phyloP scores from a whole-genome alignment of 2,113 vertebrate species.

The Oncorhynchus gorbuscha region DNA sequence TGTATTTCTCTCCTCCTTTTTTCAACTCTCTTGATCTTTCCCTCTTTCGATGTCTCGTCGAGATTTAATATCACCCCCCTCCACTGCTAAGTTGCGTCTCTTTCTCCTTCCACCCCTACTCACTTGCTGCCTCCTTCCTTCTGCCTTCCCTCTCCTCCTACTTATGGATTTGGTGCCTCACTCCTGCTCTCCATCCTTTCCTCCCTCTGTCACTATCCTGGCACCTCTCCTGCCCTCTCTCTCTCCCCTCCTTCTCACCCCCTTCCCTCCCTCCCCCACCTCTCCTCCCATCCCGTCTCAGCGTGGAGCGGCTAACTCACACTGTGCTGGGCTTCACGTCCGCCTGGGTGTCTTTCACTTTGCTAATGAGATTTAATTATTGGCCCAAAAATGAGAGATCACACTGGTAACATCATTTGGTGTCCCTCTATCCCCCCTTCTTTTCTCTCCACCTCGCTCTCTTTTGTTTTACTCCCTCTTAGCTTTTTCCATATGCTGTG shows the following conservation, averaged over 20 bases:
- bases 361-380: constrained; percentile 68
- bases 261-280: constrained; percentile 28
- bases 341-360: constrained; percentile 59
- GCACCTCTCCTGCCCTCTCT: constrained; percentile 11
- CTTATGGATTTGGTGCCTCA: too few species aligned
- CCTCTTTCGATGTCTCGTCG: not conserved
- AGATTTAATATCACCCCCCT: constrained; percentile 24
- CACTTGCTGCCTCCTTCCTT: not conserved
- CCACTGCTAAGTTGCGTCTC: constrained; percentile 17
- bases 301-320: constrained; percentile 37
- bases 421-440: constrained; percentile 8
- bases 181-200: constrained; percentile 5
- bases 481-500: constrained; percentile 5
- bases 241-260: constrained; percentile 25
- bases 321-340: constrained; percentile 66
- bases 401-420: constrained; percentile 40
- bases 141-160: not conserved
- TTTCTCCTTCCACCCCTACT: constrained; percentile 1
- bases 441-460: not conserved
- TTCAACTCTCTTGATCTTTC: constrained; percentile 25
- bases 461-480: not conserved
- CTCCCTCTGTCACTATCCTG: constrained; percentile 17
- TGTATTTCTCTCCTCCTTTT: constrained; percentile 46
- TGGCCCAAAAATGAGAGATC: constrained; percentile 58
- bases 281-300: constrained; percentile 24